These are phyloP conservation scores for Epizoanthus rinbou DNA, from an alignment of 92 coral and sea anemone genomes.

Conservation along the genomic window DNA sequence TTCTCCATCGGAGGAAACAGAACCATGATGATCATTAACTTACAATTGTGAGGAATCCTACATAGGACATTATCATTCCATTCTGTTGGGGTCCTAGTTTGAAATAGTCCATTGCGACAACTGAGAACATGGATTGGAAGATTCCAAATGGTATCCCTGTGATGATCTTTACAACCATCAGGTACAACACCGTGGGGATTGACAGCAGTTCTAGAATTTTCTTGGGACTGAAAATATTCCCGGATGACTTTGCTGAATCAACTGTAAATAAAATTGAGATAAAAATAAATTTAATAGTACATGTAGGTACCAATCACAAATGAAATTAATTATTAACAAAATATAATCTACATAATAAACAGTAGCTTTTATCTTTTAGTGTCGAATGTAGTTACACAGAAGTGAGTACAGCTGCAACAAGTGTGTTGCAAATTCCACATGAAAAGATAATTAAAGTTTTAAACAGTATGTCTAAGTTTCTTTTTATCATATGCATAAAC, in stretches of 20 bases:
- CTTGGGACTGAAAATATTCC: conserved; percentile 68
- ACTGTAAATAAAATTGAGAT: conserved; percentile 7
- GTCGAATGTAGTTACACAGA: no score
- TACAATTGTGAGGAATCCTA: conserved; percentile 91
- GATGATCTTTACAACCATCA: conserved; percentile 70
- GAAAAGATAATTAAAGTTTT: no score
- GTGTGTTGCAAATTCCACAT: no score
- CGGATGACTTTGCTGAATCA: conserved; percentile 42
- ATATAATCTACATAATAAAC: no score
- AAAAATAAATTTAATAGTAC: no score
- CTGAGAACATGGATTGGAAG: conserved; percentile 94
- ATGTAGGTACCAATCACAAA: no score
- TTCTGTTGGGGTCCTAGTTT: conserved; percentile 92
- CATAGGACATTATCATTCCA: conserved; percentile 94
- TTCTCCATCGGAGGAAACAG: no score
- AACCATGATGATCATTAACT: conserved; percentile 36
- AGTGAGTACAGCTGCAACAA: no score
- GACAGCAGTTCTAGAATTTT: conserved; percentile 72
- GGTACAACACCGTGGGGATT: conserved; percentile 75
- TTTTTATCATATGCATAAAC: no score
- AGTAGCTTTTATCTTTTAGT: no score
- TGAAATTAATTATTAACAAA: no score
- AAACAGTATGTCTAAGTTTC: no score
- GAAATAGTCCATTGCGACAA: conserved; percentile 90
- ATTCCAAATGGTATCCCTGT: conserved; percentile 93